Percentiles rank a stretch among this genome's conserved stretches.
phyloP scores from a whole-genome alignment of 2,797 vertebrate species.

The Lophotriccus pileatus region DNA sequence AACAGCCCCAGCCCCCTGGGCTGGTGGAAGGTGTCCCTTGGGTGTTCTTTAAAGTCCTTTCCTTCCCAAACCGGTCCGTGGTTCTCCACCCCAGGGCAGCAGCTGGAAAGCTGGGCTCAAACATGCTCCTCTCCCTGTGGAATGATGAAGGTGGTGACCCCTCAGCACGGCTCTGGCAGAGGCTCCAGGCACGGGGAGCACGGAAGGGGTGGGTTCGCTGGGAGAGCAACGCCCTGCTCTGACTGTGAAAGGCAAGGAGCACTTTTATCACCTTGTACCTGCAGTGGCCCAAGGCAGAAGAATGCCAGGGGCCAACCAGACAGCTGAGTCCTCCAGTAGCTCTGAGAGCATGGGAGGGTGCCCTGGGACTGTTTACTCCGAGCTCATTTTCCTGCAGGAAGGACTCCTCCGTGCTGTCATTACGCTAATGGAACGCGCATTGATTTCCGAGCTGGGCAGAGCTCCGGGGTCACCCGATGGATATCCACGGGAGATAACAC shows the following conservation, averaged over 20 bases:
- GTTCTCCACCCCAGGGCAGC: background rate
- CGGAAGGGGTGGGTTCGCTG: background rate
- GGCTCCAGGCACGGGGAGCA: background rate
- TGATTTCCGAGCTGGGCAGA: background rate
- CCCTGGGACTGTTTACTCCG: background rate
- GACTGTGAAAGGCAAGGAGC: background rate
- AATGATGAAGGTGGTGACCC: background rate
- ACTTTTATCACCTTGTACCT: background rate
- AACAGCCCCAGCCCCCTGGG: background rate
- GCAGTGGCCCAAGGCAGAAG: background rate
- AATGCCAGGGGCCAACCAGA: background rate
- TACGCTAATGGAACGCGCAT: background rate
- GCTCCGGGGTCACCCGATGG: background rate
- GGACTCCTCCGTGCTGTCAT: background rate
- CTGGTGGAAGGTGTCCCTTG: rapidly evolving
- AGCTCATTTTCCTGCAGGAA: background rate
- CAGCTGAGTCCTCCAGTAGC: background rate
- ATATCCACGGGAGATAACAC: background rate
- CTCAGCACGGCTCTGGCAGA: background rate
- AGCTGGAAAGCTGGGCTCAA: background rate
- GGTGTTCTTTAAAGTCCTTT: rapidly evolving
- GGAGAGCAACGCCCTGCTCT: background rate
- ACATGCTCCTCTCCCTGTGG: background rate
- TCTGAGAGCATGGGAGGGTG: background rate
- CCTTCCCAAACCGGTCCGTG: background rate